Percentiles rank a stretch among this genome's conserved stretches.
Conservation (phyloP, 2,113 vertebrate species). For the Craseonycteris thonglongyai region DNA sequence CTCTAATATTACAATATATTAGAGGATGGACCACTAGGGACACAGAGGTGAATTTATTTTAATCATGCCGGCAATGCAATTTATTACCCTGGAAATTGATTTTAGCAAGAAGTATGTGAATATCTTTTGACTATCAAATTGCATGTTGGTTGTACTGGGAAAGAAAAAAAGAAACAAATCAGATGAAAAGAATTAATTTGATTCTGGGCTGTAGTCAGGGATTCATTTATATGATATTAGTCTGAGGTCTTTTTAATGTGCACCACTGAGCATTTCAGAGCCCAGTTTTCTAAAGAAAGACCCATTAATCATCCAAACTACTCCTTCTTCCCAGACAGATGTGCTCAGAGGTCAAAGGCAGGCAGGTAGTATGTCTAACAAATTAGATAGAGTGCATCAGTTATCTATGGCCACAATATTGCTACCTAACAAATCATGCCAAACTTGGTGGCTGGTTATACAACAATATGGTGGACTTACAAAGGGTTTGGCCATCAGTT, state of each 20-base stretch:
- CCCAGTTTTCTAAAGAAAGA: not conserved
- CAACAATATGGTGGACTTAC: not conserved
- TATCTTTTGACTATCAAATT: not conserved
- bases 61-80: not conserved
- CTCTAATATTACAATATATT: not conserved
- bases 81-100: constrained; percentile 41
- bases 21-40: not conserved
- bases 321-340: not conserved
- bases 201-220: not conserved
- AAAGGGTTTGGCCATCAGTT: not conserved
- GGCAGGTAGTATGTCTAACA: too few species aligned
- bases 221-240: constrained; percentile 10
- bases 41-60: constrained; percentile 4
- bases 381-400: not conserved
- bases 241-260: not conserved
- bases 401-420: not conserved
- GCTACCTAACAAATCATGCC: not conserved
- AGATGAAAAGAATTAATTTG: constrained; percentile 14
- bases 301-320: not conserved
- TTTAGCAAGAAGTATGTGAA: constrained; percentile 26
- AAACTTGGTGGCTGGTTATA: not conserved
- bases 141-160: not conserved
- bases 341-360: not conserved
- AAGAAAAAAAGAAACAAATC: not conserved
- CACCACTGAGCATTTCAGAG: not conserved